Evolutionary conservation across 1,140 invertebrate species (phyloP).

Genomic region (Calephelis nemesis): DNA sequence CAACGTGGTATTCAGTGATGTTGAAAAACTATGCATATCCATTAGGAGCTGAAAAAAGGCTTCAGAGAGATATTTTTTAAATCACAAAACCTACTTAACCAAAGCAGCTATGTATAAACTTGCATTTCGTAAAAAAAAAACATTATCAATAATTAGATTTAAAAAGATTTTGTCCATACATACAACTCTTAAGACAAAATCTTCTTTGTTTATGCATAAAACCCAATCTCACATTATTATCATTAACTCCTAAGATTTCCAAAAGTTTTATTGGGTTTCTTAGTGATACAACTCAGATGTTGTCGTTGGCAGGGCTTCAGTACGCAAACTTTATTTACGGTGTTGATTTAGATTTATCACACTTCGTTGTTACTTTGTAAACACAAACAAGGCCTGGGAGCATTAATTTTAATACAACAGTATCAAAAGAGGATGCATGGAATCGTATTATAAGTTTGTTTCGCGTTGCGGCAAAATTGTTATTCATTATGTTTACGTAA

Average conservation of each 20-base stretch:
- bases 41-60: too few species aligned
- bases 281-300: constrained; percentile 19
- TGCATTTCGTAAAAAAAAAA: too few species aligned
- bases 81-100: too few species aligned
- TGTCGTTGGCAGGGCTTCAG: constrained; percentile 18
- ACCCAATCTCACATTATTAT: background rate
- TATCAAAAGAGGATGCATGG: constrained; percentile 30
- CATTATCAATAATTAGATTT: too few species aligned
- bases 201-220: background rate
- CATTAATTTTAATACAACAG: constrained; percentile 28
- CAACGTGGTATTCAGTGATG: too few species aligned
- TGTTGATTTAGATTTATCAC: constrained; percentile 25
- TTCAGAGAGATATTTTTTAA: too few species aligned
- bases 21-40: too few species aligned
- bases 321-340: constrained; percentile 21
- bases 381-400: constrained; percentile 19
- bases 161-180: too few species aligned
- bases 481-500: constrained; percentile 45
- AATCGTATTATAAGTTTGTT: constrained; percentile 46
- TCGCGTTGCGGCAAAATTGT: constrained; percentile 33
- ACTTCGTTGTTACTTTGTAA: constrained; percentile 22
- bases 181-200: too few species aligned
- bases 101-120: too few species aligned
- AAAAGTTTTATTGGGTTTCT: constrained; percentile 12
- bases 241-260: background rate